Conservation (phyloP, 2,797 vertebrate genomes). For the Rhinoraja longicauda region DNA sequence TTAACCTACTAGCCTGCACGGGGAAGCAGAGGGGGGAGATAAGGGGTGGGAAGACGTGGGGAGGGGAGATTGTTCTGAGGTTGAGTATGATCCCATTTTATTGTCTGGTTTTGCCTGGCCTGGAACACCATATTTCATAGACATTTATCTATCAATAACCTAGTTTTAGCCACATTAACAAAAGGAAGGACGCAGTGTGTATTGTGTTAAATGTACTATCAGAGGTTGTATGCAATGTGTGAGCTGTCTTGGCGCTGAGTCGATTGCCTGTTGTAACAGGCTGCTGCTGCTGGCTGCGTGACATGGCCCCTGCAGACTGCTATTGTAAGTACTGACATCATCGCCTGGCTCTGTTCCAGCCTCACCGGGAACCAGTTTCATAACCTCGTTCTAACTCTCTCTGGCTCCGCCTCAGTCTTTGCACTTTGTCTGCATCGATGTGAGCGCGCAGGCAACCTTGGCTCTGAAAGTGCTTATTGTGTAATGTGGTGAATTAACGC, state of each 20-base stretch:
- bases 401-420: background rate
- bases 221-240: background rate
- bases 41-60: no score
- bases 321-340: background rate
- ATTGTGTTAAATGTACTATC: background rate
- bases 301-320: background rate
- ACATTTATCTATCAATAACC: background rate
- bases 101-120: background rate
- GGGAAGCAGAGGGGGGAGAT: background rate
- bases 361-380: background rate
- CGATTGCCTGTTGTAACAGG: background rate
- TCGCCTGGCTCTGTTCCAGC: background rate
- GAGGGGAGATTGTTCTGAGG: no score
- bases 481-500: background rate
- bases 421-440: background rate
- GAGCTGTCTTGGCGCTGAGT: background rate
- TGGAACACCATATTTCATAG: background rate
- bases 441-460: background rate
- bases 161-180: no score
- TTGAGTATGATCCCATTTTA: background rate
- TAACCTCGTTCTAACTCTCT: background rate
- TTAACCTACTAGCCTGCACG: no score
- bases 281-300: background rate
- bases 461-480: background rate
- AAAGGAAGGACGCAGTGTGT: no score